phyloP scores from a whole-genome alignment of 2,888 invertebrate genomes.

The Cheilosia grossa region DNA sequence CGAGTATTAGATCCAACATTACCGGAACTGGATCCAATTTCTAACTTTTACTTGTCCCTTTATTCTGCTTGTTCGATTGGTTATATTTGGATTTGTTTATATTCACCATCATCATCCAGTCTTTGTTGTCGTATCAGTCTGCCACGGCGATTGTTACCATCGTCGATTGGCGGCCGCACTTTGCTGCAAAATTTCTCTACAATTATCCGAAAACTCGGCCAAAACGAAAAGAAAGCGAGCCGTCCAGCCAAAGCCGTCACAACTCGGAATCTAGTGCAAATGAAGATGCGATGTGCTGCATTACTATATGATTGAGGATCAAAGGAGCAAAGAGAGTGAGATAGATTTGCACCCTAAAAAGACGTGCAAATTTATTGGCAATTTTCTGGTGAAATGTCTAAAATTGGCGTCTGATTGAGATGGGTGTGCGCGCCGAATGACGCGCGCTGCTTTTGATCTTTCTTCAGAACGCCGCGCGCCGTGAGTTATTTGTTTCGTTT shows the following conservation, averaged over 20 bases:
- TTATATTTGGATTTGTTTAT: constrained; percentile 3
- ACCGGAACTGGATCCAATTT: constrained; percentile 60
- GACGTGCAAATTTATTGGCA: constrained; percentile 64
- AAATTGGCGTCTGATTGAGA: constrained; percentile 69
- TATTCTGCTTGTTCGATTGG: constrained; percentile 13
- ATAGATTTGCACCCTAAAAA: constrained; percentile 39
- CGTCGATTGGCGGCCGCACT: neutral
- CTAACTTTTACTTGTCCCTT: constrained; percentile 41
- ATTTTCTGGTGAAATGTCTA: constrained; percentile 46
- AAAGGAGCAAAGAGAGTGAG: constrained; percentile 36
- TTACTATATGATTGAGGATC: constrained; percentile 28
- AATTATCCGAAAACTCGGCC: constrained; percentile 2
- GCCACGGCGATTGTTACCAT: constrained; percentile 23
- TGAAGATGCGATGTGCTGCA: constrained; percentile 62
- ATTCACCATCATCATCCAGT: neutral
- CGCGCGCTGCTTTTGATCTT: constrained; percentile 66
- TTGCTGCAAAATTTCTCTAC: too few relatives aligned
- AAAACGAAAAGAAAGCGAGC: too few relatives aligned
- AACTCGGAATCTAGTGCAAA: constrained; percentile 5
- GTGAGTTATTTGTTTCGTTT: constrained; percentile 69
- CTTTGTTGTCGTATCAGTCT: constrained; percentile 1
- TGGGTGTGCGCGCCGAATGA: constrained; percentile 52
- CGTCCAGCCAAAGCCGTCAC: neutral
- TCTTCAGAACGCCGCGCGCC: constrained; percentile 44
- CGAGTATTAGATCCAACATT: constrained; percentile 1